phyloP scores from a whole-genome alignment of 2,113 vertebrate species.

The Prinia subflava region DNA sequence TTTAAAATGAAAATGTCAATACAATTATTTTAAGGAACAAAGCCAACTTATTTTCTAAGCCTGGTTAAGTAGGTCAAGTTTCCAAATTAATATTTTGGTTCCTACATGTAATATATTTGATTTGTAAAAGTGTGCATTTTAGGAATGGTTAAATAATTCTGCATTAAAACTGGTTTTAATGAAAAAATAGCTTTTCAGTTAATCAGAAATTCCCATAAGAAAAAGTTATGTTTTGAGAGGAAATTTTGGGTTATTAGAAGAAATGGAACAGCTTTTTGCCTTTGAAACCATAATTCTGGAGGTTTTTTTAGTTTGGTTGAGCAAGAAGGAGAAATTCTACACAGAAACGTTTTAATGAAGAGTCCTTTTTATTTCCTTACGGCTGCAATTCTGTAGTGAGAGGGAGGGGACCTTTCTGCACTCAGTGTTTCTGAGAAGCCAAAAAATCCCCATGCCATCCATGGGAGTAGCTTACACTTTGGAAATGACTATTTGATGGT shows the following conservation, averaged over 20 bases:
- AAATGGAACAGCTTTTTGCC: not conserved
- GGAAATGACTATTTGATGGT: not conserved
- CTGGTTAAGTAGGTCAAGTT: not conserved
- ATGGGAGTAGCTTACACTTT: not conserved
- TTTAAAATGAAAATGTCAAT: not conserved
- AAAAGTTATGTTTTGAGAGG: not conserved
- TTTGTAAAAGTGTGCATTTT: not conserved
- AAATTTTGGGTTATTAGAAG: not conserved
- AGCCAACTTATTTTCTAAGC: not conserved
- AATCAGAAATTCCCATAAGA: not conserved
- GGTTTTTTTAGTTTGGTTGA: not conserved
- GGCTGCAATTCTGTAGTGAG: not conserved
- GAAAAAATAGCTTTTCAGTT: not conserved
- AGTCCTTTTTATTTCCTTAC: not conserved
- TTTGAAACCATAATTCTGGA: not conserved
- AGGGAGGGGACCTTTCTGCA: not conserved
- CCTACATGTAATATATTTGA: not conserved
- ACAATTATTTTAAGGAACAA: not conserved
- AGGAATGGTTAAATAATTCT: not conserved
- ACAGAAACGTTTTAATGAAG: not conserved
- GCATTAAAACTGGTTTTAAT: not conserved
- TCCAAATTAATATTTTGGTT: not conserved
- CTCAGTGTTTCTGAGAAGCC: not conserved
- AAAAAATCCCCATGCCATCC: not conserved
- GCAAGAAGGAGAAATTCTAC: not conserved